Evolutionary conservation across 2,113 vertebrate species (phyloP).

Genomic region (Paramormyrops kingsleyae): DNA sequence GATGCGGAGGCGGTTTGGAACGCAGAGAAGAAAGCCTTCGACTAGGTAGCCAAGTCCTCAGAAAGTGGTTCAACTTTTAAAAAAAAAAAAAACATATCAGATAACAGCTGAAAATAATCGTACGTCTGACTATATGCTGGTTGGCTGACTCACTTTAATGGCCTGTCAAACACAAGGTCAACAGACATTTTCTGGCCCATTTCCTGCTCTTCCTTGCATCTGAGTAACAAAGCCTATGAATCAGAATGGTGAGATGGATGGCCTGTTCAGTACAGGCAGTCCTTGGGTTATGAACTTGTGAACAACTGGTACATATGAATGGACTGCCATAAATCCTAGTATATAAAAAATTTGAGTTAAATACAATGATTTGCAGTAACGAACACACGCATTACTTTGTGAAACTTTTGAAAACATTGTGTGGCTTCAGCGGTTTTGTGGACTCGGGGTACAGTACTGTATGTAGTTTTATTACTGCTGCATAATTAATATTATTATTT

Average conservation of each 20-base stretch:
- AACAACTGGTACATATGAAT: neutral
- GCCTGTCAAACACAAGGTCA: neutral
- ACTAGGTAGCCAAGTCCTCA: neutral
- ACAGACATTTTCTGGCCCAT: neutral
- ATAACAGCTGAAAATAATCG: neutral
- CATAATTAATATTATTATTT: neutral
- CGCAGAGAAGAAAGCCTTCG: neutral
- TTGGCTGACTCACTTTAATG: conserved; percentile 1
- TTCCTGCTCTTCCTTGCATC: neutral
- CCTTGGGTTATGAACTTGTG: neutral
- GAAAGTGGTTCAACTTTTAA: neutral
- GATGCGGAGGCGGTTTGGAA: neutral
- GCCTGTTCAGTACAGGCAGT: neutral
- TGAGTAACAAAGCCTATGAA: neutral
- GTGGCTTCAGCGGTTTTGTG: neutral
- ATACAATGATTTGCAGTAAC: neutral
- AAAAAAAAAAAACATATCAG: neutral
- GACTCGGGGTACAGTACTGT: neutral
- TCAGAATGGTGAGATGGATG: neutral
- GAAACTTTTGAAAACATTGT: neutral
- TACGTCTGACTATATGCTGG: neutral
- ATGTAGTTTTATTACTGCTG: neutral
- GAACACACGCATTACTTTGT: neutral
- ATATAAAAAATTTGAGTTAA: neutral
- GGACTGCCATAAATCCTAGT: neutral